A percentile compares a stretch with the other conserved stretches of the same genome.
Conservation (phyloP, 92 coral and sea anemone genomes). For the Ricordea florida region DNA sequence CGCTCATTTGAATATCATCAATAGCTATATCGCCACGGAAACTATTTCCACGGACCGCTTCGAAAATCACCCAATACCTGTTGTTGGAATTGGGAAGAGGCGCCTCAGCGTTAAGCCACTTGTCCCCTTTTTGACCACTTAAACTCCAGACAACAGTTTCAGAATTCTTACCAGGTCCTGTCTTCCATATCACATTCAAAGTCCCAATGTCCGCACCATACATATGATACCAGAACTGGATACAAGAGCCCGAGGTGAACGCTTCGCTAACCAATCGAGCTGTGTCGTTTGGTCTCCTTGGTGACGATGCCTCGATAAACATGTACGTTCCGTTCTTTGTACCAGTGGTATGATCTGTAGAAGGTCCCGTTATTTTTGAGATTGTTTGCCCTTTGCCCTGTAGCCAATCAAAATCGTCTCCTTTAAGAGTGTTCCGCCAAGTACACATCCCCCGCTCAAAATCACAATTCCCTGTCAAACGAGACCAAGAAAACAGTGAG, state of each 20-base stretch:
- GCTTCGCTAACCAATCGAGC: conserved; percentile 79
- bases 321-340: conserved; percentile 86
- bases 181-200: conserved; percentile 76
- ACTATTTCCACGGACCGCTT: conserved; percentile 86
- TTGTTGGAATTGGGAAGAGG: conserved; percentile 53
- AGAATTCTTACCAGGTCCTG: conserved; percentile 80
- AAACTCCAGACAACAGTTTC: conserved; percentile 79
- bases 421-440: conserved; percentile 76
- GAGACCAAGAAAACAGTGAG: too few species aligned
- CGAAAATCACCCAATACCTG: conserved; percentile 75
- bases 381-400: conserved; percentile 77
- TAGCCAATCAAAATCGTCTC: conserved; percentile 95
- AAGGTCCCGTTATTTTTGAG: conserved; percentile 82
- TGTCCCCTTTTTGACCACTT: conserved; percentile 75
- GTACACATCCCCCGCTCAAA: conserved; percentile 95
- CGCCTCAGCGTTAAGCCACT: conserved; percentile 83
- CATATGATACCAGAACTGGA: conserved; percentile 98
- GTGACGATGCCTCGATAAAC: conserved; percentile 94
- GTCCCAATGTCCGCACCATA: conserved; percentile 82
- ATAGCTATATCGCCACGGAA: conserved; percentile 89
- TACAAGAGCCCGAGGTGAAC: conserved; percentile 73
- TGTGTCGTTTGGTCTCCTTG: conserved; percentile 76
- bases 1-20: conserved; percentile 84
- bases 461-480: conserved; percentile 75
- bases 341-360: conserved; percentile 90